Evolutionary conservation across 2,113 vertebrate species (phyloP), one percentile per base, ranked within the genome.

Genomic region (Prunella fulvescens): DNA sequence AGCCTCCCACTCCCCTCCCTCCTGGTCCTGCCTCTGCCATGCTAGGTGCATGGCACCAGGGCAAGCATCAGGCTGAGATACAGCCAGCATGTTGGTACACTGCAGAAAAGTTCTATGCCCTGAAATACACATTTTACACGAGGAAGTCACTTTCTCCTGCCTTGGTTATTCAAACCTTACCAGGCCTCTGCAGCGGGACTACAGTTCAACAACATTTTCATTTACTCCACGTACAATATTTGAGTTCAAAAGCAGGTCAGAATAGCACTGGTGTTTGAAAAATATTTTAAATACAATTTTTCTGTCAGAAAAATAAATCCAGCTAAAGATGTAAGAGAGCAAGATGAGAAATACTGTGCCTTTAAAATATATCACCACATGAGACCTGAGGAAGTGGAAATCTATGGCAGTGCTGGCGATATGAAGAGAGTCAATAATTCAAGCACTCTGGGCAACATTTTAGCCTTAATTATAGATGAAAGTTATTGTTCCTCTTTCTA

Each of bases 401-500:
- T 95, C 96, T 88, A 47, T 4, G 0, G 26, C 57, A 88, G 64
- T 23, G 48, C 48, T 61, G 40, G 45, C 0, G 0, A 73, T 83
- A 78, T 13, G n/a, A 93, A 90, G 60, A 83, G 23, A 83, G 74
- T 93, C 90, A 90, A 65, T 90, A 96, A 84, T 96, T 92, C 86
- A 94, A 81, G 76, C 51, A 61, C 56, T 60, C 72, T 29, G 39
- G 66, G 82, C 48, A 18, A 45, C 81, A 48, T 62, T 47, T 83
- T 69, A 83, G 69, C 85, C 73, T 81, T 88, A 94, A 88, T 44
- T 92, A 86, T 19, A 88, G 72, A 74, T 62, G 26, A 90, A 96
- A 93, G 80, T 74, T 88, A 77, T 86, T 25, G 15, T 92, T 82
- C 60, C 51, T 93, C 83, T 93, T 92, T 37, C 56, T 72, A 28